Percentiles rank a stretch among this genome's conserved stretches.
These are phyloP conservation scores for Pterois miles DNA, from an alignment of 2,797 vertebrate species.

Conservation along the genomic window DNA sequence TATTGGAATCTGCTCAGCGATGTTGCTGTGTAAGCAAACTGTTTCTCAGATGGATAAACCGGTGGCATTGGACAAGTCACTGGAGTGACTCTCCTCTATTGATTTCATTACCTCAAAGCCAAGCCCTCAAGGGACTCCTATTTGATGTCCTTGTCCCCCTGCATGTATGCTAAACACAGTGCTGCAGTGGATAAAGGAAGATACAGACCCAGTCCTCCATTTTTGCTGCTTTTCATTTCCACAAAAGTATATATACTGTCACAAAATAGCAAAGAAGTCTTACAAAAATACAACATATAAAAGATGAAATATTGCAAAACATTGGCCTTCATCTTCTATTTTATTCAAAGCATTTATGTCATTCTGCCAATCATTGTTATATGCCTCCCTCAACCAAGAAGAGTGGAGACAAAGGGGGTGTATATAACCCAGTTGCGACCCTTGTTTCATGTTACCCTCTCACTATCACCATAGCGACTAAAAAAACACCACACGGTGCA, in stretches of 20 bases:
- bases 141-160: slow-evolving; percentile 45
- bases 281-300: background rate
- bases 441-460: background rate
- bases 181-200: slow-evolving; percentile 8
- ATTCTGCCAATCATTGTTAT: background rate
- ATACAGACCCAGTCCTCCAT: background rate
- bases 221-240: background rate
- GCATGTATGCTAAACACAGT: slow-evolving; percentile 6
- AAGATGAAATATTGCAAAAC: background rate
- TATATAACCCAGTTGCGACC: background rate
- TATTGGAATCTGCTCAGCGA: slow-evolving; percentile 49
- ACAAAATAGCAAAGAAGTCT: background rate
- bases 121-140: slow-evolving; percentile 36
- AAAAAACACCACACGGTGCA: background rate
- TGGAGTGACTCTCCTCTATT: slow-evolving; percentile 62
- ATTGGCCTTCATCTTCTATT: background rate
- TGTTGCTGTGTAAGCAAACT: slow-evolving; percentile 72
- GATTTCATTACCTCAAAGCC: slow-evolving; percentile 71
- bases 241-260: background rate
- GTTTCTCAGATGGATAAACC: slow-evolving; percentile 62
- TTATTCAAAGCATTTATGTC: background rate
- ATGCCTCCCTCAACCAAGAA: background rate
- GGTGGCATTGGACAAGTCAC: slow-evolving; percentile 45
- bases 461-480: background rate
- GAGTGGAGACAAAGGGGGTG: background rate